These are phyloP conservation scores for Euglossa dilemma DNA, from an alignment of 1,140 invertebrate genomes.

Conservation along the genomic window DNA sequence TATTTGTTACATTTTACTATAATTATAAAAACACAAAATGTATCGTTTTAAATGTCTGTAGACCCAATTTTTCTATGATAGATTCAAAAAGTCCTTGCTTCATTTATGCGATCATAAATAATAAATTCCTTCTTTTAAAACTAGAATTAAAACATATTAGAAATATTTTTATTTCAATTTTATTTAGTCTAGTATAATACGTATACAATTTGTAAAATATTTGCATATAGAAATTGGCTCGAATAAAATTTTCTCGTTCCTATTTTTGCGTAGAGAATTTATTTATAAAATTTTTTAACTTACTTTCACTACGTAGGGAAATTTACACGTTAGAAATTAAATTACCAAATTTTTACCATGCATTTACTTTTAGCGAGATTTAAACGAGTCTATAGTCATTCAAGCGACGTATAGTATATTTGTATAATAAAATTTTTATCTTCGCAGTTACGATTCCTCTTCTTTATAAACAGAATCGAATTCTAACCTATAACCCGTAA, in stretches of 20 bases:
- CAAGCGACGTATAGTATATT: too few relatives aligned
- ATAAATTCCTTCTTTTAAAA: neutral
- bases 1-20: too few relatives aligned
- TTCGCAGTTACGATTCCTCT: too few relatives aligned
- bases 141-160: neutral
- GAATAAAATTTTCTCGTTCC: neutral
- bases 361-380: too few relatives aligned
- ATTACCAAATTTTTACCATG: too few relatives aligned
- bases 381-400: too few relatives aligned
- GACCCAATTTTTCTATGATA: too few relatives aligned
- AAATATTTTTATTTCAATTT: neutral
- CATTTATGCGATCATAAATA: neutral
- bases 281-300: neutral
- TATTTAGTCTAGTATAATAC: neutral
- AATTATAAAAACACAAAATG: too few relatives aligned
- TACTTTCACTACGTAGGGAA: neutral
- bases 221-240: too few relatives aligned
- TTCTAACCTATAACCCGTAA: constrained; percentile 16
- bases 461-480: neutral
- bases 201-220: neutral
- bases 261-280: neutral
- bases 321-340: neutral
- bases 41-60: too few relatives aligned
- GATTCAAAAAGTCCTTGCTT: too few relatives aligned
- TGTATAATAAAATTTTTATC: neutral